phyloP scores from a whole-genome alignment of 2,797 vertebrate genomes.

The Cygnus olor region DNA sequence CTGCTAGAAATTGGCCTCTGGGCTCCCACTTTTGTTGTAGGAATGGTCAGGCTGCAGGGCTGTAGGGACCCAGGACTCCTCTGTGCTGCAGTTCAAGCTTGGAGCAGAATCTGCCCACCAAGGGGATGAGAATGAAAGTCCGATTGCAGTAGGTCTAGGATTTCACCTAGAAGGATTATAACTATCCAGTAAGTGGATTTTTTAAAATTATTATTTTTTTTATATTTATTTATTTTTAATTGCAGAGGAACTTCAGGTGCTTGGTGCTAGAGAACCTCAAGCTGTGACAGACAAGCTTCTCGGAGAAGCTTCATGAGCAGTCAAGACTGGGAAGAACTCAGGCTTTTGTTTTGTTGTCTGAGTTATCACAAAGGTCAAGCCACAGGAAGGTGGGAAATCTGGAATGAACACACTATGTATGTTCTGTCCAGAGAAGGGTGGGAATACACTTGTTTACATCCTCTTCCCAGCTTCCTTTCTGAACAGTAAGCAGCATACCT shows the following conservation, averaged over 20 bases:
- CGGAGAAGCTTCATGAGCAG: not conserved
- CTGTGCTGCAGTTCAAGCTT: not conserved
- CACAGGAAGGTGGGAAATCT: not conserved
- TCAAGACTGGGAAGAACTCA: not conserved
- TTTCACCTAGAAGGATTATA: not conserved
- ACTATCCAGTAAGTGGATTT: not conserved
- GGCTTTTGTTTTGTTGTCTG: not conserved
- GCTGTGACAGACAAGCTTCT: not conserved
- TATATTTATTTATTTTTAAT: not conserved
- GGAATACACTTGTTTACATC: constrained; percentile 26
- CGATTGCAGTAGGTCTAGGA: not conserved
- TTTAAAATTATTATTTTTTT: not conserved
- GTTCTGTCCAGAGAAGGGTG: not conserved
- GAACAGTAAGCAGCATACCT: not conserved
- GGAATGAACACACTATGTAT: not conserved
- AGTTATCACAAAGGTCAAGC: not conserved
- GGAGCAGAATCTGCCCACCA: not conserved
- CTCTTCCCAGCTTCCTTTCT: not conserved
- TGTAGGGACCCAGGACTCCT: not conserved
- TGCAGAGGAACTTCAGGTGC: not conserved
- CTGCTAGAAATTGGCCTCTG: not conserved
- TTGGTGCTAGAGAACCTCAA: not conserved
- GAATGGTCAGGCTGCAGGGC: not conserved
- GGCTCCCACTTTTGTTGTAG: not conserved
- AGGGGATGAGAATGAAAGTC: not conserved